A percentile compares a stretch with the other conserved stretches of the same genome.
These are phyloP conservation scores for Myiagra hebetior DNA, from an alignment of 2,113 vertebrate species.

Conservation along the genomic window DNA sequence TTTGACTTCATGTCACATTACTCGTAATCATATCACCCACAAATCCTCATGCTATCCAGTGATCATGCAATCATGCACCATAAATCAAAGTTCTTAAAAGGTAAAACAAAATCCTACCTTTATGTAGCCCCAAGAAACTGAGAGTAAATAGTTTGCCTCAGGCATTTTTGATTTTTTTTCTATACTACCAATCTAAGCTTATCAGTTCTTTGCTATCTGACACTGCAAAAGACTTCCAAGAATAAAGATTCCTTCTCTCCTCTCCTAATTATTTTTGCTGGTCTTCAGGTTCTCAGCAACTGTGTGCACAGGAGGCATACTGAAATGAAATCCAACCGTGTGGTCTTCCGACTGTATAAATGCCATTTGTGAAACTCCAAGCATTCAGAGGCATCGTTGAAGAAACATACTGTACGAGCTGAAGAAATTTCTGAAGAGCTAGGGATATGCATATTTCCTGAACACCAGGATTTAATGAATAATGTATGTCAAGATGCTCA, in stretches of 20 bases:
- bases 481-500: slow-evolving; percentile 86
- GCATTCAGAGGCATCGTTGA: slow-evolving; percentile 55
- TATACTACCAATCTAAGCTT: slow-evolving; percentile 17
- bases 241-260: not conserved
- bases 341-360: slow-evolving; percentile 59
- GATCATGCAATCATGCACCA: slow-evolving; percentile 25
- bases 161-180: slow-evolving; percentile 82
- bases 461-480: slow-evolving; percentile 81
- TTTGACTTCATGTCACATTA: not conserved
- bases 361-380: slow-evolving; percentile 75
- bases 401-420: slow-evolving; percentile 56
- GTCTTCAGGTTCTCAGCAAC: slow-evolving; percentile 55
- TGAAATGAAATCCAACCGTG: slow-evolving; percentile 58
- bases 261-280: slow-evolving; percentile 26
- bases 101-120: slow-evolving; percentile 86
- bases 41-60: not conserved
- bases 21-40: not conserved
- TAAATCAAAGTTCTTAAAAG: slow-evolving; percentile 33
- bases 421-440: slow-evolving; percentile 70
- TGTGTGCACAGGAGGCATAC: slow-evolving; percentile 58
- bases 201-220: slow-evolving; percentile 48
- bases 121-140: slow-evolving; percentile 98
- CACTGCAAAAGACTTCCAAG: slow-evolving; percentile 14
- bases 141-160: slow-evolving; percentile 94
- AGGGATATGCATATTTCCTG: slow-evolving; percentile 78